Percentiles rank a stretch among this genome's conserved stretches.
Conservation (phyloP, 1,140 invertebrate species). For the Brachionus paranguensis region DNA sequence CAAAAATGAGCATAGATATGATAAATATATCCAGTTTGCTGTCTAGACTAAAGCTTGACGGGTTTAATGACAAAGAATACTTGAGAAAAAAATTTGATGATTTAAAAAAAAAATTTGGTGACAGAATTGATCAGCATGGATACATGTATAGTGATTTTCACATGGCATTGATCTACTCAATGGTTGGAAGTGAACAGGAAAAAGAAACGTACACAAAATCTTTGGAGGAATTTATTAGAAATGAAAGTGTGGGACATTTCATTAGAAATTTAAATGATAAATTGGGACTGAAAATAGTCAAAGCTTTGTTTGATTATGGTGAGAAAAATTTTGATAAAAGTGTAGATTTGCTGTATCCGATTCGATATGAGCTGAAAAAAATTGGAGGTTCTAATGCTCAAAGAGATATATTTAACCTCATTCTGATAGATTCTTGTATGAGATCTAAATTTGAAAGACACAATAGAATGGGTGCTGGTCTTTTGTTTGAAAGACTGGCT, state of each 20-base stretch:
- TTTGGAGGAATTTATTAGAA: neutral
- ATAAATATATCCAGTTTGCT: conserved; percentile 1
- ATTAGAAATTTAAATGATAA: conserved; percentile 1
- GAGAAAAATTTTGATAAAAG: neutral
- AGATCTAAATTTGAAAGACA: neutral
- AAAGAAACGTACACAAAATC: neutral
- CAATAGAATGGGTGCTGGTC: neutral
- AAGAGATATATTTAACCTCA: conserved; percentile 16
- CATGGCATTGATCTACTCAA: neutral
- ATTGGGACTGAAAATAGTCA: neutral
- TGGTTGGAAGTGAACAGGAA: conserved; percentile 3
- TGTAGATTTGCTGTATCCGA: conserved; percentile 27
- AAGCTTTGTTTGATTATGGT: neutral
- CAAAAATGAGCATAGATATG: conserved; percentile 1
- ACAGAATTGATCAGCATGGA: conserved; percentile 10
- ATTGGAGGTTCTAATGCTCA: conserved; percentile 39
- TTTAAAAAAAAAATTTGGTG: conserved; percentile 2
- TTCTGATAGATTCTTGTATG: neutral
- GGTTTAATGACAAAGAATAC: neutral
- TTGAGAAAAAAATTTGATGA: neutral
- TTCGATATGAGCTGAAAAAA: neutral
- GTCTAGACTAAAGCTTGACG: conserved; percentile 1
- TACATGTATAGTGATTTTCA: conserved; percentile 33
- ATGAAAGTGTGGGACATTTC: neutral
- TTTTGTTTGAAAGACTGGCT: neutral